Evolutionary conservation across 2,888 invertebrate species (phyloP), one percentile per base, ranked within the genome.

Genomic region (Megamerina dolium): DNA sequence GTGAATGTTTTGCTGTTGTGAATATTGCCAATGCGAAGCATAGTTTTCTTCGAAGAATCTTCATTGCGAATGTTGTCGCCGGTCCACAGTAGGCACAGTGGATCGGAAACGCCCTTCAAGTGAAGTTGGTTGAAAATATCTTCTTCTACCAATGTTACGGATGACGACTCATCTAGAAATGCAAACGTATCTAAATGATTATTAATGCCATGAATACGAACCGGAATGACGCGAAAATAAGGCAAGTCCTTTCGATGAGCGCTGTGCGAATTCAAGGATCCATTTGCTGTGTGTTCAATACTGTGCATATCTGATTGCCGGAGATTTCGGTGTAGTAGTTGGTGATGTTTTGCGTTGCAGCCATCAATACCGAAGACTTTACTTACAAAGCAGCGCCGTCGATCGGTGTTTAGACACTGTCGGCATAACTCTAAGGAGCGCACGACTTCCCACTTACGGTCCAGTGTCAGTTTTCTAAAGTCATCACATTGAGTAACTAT

Each of bases 361-460:
- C 33, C 34, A 10, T 48, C 27, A 12, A 43, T 34, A 16, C 45
- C 41, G 14, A 42, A 46, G 9, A 16, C 35, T 20, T 34, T 41
- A 18, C 14, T 45, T 12, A 29, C 10, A 16, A 21, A 37, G 14
- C 45, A 46, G 35, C 20, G 39, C 12, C 41, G 32, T 37, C 39
- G 35, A 30, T 49, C 49, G n/a, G 32, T n/a, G n/a, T n/a, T n/a
- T n/a, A n/a, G n/a, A n/a, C n/a, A n/a, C n/a, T n/a, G n/a, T n/a
- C n/a, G n/a, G n/a, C n/a, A n/a, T n/a, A n/a, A n/a, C n/a, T n/a
- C n/a, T n/a, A n/a, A n/a, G n/a, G n/a, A 20, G 23, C 40, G 36
- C 14, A 44, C 43, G 4, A 39, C 9, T n/a, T 50, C 38, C 50
- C 50, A 47, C 21, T 43, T 45, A 32, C 20, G 17, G 8, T 38